phyloP scores from a whole-genome alignment of 1,140 invertebrate species.

The Drosophila carrolli region DNA sequence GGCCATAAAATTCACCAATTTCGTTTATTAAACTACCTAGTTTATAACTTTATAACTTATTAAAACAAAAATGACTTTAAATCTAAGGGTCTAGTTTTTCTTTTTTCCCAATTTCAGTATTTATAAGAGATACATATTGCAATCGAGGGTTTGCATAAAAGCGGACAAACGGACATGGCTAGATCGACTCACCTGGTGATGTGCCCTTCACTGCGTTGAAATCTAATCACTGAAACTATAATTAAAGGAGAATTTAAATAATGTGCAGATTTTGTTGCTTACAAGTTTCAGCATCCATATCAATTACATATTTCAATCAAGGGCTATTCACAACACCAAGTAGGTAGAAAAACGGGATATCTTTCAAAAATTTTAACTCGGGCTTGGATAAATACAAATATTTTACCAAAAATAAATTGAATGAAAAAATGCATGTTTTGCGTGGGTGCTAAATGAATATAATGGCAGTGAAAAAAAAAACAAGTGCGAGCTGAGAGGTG shows the following conservation, averaged over 20 bases:
- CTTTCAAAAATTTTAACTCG: constrained; percentile 48
- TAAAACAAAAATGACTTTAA: neutral
- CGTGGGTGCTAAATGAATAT: constrained; percentile 10
- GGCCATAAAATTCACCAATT: neutral
- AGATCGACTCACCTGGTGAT: no score
- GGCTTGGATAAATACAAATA: constrained; percentile 23
- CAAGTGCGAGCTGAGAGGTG: neutral
- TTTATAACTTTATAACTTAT: no score
- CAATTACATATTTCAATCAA: constrained; percentile 46
- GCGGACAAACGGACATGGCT: no score
- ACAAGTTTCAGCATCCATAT: constrained; percentile 21
- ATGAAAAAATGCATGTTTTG: constrained; percentile 10
- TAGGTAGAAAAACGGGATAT: constrained; percentile 24
- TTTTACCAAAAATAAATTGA: constrained; percentile 20
- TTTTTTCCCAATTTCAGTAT: no score
- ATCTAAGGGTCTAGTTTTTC: neutral
- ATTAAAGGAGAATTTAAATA: neutral
- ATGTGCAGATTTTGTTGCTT: neutral
- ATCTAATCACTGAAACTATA: no score
- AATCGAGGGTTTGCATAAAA: no score
- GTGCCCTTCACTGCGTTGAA: no score
- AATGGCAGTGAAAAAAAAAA: constrained; percentile 10
- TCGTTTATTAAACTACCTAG: neutral
- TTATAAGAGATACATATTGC: no score
- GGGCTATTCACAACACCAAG: constrained; percentile 35